Evolutionary conservation across 2,113 vertebrate genomes (phyloP).

Genomic region (Anser brachyrhynchus): DNA sequence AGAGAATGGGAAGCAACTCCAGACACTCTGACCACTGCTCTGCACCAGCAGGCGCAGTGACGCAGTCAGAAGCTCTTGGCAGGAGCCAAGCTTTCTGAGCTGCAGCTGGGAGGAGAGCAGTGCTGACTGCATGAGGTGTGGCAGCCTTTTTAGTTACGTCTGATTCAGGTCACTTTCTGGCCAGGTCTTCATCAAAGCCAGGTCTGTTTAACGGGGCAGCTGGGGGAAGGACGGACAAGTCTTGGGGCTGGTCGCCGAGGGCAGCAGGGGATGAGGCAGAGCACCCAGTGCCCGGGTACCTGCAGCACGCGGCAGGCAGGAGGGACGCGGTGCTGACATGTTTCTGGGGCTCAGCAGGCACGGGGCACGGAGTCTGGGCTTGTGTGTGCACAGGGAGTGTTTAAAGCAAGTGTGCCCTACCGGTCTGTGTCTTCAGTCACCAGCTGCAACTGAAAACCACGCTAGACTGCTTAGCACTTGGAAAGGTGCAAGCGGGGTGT

Average conservation of each 20-base stretch:
- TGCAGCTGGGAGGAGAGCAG: neutral
- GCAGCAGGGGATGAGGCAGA: neutral
- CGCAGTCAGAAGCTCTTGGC: neutral
- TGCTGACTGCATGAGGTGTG: fast-evolving
- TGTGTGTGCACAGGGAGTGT: fast-evolving
- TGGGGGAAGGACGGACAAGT: neutral
- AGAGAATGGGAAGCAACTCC: neutral
- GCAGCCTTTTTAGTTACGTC: neutral
- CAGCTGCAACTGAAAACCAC: fast-evolving
- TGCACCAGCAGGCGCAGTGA: neutral
- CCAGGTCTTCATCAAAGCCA: too few species aligned
- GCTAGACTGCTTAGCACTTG: neutral
- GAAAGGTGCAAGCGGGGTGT: neutral
- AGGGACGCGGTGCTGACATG: fast-evolving
- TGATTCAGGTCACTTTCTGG: fast-evolving
- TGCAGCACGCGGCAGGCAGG: neutral
- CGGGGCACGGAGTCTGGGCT: fast-evolving
- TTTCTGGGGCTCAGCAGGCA: neutral
- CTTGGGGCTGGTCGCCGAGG: neutral
- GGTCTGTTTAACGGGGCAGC: neutral
- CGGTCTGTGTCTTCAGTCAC: too few species aligned
- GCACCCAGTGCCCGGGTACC: neutral
- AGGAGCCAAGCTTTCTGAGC: neutral
- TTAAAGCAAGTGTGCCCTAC: fast-evolving
- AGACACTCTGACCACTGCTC: neutral